Conservation (phyloP, 2,888 invertebrate species). For the Xestia xanthographa region DNA sequence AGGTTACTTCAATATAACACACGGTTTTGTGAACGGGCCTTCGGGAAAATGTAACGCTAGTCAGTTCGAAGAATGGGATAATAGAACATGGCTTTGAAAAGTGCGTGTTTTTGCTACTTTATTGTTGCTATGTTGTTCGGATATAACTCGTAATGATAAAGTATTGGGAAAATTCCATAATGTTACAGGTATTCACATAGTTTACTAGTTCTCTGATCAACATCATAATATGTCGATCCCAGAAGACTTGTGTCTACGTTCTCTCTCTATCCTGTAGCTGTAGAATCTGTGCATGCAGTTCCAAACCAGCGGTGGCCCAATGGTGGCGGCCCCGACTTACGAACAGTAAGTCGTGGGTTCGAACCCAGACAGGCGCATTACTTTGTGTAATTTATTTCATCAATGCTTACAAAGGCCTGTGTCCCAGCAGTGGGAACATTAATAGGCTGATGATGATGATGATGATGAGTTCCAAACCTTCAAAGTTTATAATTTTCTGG, state of each 20-base stretch:
- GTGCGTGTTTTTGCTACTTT: background rate
- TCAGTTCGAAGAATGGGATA: background rate
- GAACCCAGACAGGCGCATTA: too few relatives aligned
- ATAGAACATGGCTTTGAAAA: background rate
- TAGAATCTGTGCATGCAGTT: too few relatives aligned
- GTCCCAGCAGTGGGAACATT: too few relatives aligned
- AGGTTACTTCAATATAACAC: conserved; percentile 38
- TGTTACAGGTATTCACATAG: background rate
- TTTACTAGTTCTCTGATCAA: background rate
- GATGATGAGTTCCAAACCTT: too few relatives aligned
- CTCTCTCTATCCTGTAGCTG: too few relatives aligned
- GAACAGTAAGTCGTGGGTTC: too few relatives aligned
- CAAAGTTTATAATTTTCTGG: too few relatives aligned
- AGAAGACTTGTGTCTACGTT: background rate
- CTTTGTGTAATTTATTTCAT: too few relatives aligned
- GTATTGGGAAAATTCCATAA: background rate
- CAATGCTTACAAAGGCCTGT: too few relatives aligned
- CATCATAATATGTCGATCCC: background rate
- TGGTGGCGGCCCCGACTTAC: too few relatives aligned
- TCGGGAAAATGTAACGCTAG: background rate
- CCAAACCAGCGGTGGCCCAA: too few relatives aligned
- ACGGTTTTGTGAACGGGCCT: conserved; percentile 17
- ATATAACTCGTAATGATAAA: background rate
- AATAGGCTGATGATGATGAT: too few relatives aligned
- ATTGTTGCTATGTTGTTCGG: background rate